A percentile compares a stretch with the other conserved stretches of the same genome.
Evolutionary conservation across 2,888 invertebrate species (phyloP).

Genomic region (Drosophila stalkeri): DNA sequence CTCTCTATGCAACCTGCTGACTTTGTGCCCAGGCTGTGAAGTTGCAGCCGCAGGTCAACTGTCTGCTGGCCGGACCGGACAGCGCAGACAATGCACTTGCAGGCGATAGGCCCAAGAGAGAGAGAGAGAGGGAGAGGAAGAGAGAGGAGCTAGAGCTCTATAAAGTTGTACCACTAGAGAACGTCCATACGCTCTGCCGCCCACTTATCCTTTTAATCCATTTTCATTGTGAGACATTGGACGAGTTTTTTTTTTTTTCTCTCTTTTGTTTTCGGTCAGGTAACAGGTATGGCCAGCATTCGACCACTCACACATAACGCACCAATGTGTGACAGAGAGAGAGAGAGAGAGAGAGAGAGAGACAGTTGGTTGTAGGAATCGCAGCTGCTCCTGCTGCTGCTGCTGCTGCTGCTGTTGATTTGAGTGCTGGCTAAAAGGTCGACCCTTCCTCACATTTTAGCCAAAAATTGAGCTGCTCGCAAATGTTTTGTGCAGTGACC

Average conservation of each 20-base stretch:
- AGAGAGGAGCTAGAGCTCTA: neutral
- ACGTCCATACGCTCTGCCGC: constrained; percentile 15
- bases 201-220: constrained; percentile 63
- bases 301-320: constrained; percentile 9
- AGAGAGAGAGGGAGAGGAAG: neutral
- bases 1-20: constrained; percentile 18
- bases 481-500: constrained; percentile 9
- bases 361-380: neutral
- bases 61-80: constrained; percentile 31
- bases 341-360: neutral
- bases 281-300: constrained; percentile 16
- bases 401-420: constrained; percentile 43
- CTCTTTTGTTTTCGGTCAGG: constrained; percentile 17
- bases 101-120: neutral
- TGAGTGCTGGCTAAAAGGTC: constrained; percentile 42
- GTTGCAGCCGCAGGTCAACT: constrained; percentile 12
- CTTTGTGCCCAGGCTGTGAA: constrained; percentile 11
- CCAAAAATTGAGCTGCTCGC: constrained; percentile 24
- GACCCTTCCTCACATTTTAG: constrained; percentile 34
- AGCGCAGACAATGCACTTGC: constrained; percentile 13
- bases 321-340: neutral
- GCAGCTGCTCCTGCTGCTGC: constrained; percentile 20
- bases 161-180: constrained; percentile 1
- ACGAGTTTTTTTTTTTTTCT: neutral
- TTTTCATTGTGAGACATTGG: constrained; percentile 55